Percentiles rank a stretch among this genome's conserved stretches.
These are phyloP conservation scores for Passer domesticus DNA, from an alignment of 2,113 vertebrate genomes.

Conservation along the genomic window DNA sequence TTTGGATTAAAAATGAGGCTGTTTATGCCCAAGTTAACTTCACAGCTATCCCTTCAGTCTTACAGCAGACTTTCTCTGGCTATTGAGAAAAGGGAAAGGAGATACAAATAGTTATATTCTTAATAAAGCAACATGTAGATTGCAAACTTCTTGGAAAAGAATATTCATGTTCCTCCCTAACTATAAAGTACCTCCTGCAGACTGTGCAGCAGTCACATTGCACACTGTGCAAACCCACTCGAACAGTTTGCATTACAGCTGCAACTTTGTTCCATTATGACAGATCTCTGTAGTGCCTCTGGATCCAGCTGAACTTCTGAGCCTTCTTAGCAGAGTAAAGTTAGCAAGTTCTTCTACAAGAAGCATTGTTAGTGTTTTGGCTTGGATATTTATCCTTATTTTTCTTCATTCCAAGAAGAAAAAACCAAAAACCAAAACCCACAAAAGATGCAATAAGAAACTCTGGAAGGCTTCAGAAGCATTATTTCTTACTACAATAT, in stretches of 20 bases:
- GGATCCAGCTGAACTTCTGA: background rate
- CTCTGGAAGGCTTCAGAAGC: background rate
- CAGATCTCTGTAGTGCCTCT: fast-evolving
- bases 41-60: background rate
- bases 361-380: background rate
- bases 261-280: background rate
- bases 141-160: background rate
- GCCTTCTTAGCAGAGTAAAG: background rate
- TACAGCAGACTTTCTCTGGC: background rate
- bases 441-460: background rate
- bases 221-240: background rate
- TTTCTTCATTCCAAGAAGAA: background rate
- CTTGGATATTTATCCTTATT: background rate
- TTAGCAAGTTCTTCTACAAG: background rate
- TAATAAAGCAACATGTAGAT: background rate
- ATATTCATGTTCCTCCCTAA: background rate
- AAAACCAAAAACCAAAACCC: background rate
- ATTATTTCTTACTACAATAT: background rate
- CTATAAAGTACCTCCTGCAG: background rate
- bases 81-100: background rate
- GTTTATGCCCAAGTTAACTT: background rate
- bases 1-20: background rate
- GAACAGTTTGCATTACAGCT: background rate
- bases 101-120: background rate
- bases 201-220: background rate